These are phyloP conservation scores for Phrynosoma platyrhinos DNA, from an alignment of 2,113 vertebrate species.

Conservation along the genomic window DNA sequence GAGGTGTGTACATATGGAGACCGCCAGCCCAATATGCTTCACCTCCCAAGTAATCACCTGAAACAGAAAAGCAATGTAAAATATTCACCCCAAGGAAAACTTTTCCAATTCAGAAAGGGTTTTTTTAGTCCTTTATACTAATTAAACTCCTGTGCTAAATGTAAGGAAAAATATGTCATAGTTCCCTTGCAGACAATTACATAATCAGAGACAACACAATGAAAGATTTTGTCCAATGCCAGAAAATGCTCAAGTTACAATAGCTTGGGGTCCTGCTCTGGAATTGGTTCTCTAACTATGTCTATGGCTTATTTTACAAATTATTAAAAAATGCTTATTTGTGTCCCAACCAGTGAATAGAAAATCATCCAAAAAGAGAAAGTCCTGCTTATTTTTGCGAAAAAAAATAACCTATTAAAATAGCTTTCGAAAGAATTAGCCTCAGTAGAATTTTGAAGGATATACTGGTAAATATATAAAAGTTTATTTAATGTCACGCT, in stretches of 20 bases:
- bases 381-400: too few species aligned
- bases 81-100: slow-evolving; percentile 2
- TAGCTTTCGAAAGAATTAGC: not conserved
- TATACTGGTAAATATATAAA: too few species aligned
- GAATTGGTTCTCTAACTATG: not conserved
- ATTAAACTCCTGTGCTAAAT: not conserved
- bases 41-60: slow-evolving; percentile 95
- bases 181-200: not conserved
- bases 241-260: not conserved
- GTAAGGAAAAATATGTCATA: not conserved
- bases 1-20: slow-evolving; percentile 92
- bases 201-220: not conserved
- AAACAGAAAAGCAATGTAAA: slow-evolving; percentile 9
- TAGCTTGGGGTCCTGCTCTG: not conserved
- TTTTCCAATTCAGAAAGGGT: not conserved
- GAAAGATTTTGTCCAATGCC: not conserved
- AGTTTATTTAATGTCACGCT: too few species aligned
- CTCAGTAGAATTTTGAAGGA: not conserved
- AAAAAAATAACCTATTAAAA: not conserved
- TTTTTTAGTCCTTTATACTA: not conserved
- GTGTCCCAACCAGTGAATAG: not conserved
- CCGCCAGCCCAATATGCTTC: slow-evolving; percentile 95
- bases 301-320: not conserved
- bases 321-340: not conserved
- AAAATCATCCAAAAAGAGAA: not conserved